Conservation (phyloP, 2,888 invertebrate genomes). For the Idaea straminata region DNA sequence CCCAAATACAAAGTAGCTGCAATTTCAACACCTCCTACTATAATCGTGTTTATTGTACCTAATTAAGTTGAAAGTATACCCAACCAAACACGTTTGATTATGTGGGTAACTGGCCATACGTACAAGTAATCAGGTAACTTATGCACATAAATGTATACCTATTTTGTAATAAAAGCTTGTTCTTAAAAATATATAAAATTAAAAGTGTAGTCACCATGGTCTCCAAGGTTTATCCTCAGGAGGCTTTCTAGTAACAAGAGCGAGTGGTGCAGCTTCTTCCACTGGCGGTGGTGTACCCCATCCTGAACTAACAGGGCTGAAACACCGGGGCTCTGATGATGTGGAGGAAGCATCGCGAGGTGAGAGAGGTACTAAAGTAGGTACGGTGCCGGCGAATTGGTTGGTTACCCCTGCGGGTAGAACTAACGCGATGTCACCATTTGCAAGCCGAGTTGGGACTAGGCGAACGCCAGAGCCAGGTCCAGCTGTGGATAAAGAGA, state of each 20-base stretch:
- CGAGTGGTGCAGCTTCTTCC: slow-evolving; percentile 80
- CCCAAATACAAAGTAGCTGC: neutral
- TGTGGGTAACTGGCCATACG: too few species aligned
- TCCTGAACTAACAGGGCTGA: slow-evolving; percentile 80
- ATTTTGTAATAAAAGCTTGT: neutral
- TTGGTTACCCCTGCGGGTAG: slow-evolving; percentile 83
- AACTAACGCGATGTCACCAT: slow-evolving; percentile 91
- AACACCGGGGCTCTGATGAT: slow-evolving; percentile 81
- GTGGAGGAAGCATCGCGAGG: slow-evolving; percentile 87
- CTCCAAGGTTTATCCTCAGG: slow-evolving; percentile 89
- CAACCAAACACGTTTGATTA: neutral
- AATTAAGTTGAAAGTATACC: neutral
- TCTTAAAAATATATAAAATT: neutral
- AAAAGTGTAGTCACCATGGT: slow-evolving; percentile 82
- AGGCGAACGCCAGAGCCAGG: slow-evolving; percentile 86
- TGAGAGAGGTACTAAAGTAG: slow-evolving; percentile 87
- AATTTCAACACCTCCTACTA: neutral
- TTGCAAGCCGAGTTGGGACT: slow-evolving; percentile 89
- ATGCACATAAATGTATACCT: neutral
- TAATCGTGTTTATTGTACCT: neutral
- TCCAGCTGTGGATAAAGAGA: slow-evolving; percentile 76
- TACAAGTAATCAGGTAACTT: too few species aligned
- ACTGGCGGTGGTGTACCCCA: slow-evolving; percentile 68
- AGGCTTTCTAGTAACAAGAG: slow-evolving; percentile 85
- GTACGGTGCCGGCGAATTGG: slow-evolving; percentile 77